Evolutionary conservation across 2,113 vertebrate species (phyloP).

Genomic region (Tamias sibiricus): DNA sequence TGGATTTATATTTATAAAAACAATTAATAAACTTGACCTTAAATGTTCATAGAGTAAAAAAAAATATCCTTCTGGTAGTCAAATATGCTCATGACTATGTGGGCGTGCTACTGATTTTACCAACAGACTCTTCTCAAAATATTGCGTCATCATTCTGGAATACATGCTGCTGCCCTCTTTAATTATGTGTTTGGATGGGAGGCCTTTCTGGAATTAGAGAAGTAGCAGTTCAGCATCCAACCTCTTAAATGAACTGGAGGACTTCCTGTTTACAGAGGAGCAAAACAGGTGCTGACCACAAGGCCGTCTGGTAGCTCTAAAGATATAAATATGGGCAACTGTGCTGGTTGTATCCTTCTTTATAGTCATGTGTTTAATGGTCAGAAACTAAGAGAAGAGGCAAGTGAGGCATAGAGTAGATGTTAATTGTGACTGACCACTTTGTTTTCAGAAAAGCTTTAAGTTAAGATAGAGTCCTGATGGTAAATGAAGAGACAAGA

Average conservation of each 20-base stretch:
- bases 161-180: slow-evolving; percentile 37
- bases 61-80: slow-evolving; percentile 38
- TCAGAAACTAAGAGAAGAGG: background rate
- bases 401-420: background rate
- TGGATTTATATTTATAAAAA: slow-evolving; percentile 45
- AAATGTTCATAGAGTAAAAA: slow-evolving; percentile 37
- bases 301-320: background rate
- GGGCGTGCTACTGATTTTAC: slow-evolving; percentile 55
- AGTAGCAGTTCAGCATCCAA: background rate
- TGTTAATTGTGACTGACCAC: background rate
- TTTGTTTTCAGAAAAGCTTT: slow-evolving; percentile 50
- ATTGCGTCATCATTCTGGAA: slow-evolving; percentile 53
- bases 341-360: background rate
- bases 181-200: slow-evolving; percentile 67
- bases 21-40: slow-evolving; percentile 45
- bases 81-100: slow-evolving; percentile 37
- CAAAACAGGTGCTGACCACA: slow-evolving; percentile 45
- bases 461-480: background rate
- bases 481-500: background rate
- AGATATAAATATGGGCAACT: slow-evolving; percentile 10
- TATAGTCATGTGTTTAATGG: slow-evolving; percentile 6
- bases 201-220: slow-evolving; percentile 59
- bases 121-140: slow-evolving; percentile 62
- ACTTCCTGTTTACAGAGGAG: slow-evolving; percentile 53
- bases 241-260: slow-evolving; percentile 55